phyloP scores from a whole-genome alignment of 2,888 invertebrate genomes.

The Lypha dubia region DNA sequence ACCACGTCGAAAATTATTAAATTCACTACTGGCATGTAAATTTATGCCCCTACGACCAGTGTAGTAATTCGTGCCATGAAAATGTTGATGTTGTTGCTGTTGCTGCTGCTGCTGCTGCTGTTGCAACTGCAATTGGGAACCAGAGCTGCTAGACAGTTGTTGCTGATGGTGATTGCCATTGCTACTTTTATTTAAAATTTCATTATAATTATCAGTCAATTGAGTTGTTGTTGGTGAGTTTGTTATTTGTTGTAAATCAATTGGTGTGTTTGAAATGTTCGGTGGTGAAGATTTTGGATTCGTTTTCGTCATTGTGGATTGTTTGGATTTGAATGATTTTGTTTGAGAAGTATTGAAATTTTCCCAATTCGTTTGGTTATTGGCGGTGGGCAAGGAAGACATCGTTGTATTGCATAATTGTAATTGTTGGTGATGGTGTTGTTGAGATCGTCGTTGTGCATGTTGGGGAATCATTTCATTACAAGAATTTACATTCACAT shows the following conservation, averaged over 20 bases:
- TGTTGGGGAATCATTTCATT: conserved; percentile 82
- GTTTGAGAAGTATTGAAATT: conserved; percentile 63
- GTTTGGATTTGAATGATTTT: conserved; percentile 58
- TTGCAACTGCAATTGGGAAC: conserved; percentile 30
- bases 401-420: conserved; percentile 71
- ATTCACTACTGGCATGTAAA: conserved; percentile 70
- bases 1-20: conserved; percentile 71
- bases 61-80: conserved; percentile 74
- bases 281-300: conserved; percentile 12
- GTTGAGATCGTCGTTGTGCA: conserved; percentile 72
- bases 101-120: conserved; percentile 75
- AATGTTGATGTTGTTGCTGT: conserved; percentile 74
- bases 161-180: conserved; percentile 76
- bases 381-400: conserved; percentile 22
- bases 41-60: conserved; percentile 63
- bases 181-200: conserved; percentile 46
- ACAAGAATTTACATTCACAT: conserved; percentile 83
- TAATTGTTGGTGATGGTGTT: conserved; percentile 27
- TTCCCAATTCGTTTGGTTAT: conserved; percentile 21
- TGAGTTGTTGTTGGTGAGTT: conserved; percentile 30
- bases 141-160: conserved; percentile 71
- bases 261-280: conserved; percentile 52
- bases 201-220: conserved; percentile 23
- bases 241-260: conserved; percentile 28
- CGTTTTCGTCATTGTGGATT: conserved; percentile 66